A percentile compares a stretch with the other conserved stretches of the same genome.
phyloP scores from a whole-genome alignment of 2,888 invertebrate genomes.

The Nephrotoma flavescens region DNA sequence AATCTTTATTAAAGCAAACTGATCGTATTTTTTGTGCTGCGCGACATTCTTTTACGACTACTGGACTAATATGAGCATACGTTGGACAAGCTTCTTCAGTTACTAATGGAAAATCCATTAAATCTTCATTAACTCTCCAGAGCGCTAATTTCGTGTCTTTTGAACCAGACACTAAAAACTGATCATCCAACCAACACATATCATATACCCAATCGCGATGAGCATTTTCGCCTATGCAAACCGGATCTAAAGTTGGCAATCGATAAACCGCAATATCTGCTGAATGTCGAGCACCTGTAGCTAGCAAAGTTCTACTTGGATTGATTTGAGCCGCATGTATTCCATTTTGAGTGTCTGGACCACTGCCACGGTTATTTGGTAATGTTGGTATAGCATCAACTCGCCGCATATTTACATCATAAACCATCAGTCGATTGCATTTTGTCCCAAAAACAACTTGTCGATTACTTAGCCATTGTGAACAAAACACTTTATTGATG shows the following conservation, averaged over 20 bases:
- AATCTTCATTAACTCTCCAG: conserved; percentile 59
- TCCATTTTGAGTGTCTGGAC: conserved; percentile 54
- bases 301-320: conserved; percentile 77
- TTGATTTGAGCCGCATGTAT: conserved; percentile 91
- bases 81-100: conserved; percentile 29
- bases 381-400: conserved; percentile 82
- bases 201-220: conserved; percentile 89
- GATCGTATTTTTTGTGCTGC: conserved; percentile 67
- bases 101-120: conserved; percentile 24
- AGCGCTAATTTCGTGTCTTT: conserved; percentile 81
- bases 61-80: conserved; percentile 44
- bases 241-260: conserved; percentile 86
- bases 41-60: conserved; percentile 61
- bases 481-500: conserved; percentile 89
- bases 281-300: conserved; percentile 83
- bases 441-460: conserved; percentile 95
- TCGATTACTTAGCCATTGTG: conserved; percentile 88
- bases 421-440: conserved; percentile 91
- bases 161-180: conserved; percentile 86
- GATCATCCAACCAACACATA: conserved; percentile 92
- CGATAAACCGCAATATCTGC: conserved; percentile 79
- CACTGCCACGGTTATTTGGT: conserved; percentile 41
- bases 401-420: conserved; percentile 75
- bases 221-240: conserved; percentile 80
- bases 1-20: conserved; percentile 70